phyloP scores from a whole-genome alignment of 2,888 invertebrate genomes.

The Cremastobaeus sp. region DNA sequence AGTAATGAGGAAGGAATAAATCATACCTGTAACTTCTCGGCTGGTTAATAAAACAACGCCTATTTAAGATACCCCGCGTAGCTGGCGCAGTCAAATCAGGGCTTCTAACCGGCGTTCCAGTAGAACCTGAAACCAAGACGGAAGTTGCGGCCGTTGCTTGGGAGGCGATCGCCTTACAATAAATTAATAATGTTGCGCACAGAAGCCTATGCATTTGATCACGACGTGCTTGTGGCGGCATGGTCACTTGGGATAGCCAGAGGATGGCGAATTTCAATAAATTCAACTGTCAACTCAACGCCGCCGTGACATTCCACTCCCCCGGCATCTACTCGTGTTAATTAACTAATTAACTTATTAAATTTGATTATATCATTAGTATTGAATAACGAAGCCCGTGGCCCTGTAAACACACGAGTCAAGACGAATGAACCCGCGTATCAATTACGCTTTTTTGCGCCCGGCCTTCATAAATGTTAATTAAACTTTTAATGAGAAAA shows the following conservation, averaged over 20 bases:
- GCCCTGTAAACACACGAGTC: constrained; percentile 27
- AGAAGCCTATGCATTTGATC: constrained; percentile 52
- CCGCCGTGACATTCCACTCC: constrained; percentile 51
- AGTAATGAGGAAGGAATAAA: too few species aligned
- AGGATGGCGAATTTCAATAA: constrained; percentile 64
- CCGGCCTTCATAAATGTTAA: constrained; percentile 18
- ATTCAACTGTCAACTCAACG: constrained; percentile 63
- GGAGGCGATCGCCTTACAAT: constrained; percentile 54
- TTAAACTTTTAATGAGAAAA: constrained; percentile 36
- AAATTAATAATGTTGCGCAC: constrained; percentile 54
- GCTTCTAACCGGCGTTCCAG: neutral
- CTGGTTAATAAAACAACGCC: too few species aligned
- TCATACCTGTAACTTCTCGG: too few species aligned
- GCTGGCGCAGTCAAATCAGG: neutral
- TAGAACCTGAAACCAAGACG: constrained; percentile 14
- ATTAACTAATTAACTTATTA: constrained; percentile 63
- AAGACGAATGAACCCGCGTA: constrained; percentile 21
- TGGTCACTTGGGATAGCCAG: constrained; percentile 62
- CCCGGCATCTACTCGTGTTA: constrained; percentile 54
- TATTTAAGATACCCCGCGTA: too few species aligned
- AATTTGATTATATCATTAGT: constrained; percentile 51
- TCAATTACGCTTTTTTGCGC: constrained; percentile 14
- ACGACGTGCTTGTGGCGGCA: constrained; percentile 58
- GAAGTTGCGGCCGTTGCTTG: constrained; percentile 32
- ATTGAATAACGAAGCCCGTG: constrained; percentile 35